Conservation (phyloP, 37 sponge, comb jelly and placozoan species). For the Petrosia ficiformis region DNA sequence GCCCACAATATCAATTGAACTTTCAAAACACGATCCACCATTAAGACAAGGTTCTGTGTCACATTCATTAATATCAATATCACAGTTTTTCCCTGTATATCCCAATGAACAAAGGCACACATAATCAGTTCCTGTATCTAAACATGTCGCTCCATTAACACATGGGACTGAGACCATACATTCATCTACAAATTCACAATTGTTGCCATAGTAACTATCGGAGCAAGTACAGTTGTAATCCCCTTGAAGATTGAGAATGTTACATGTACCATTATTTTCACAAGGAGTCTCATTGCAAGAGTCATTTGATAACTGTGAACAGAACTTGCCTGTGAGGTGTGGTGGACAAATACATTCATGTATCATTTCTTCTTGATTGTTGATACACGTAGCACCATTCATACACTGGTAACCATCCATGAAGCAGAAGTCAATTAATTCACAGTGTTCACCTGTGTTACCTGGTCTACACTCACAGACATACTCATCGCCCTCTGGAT, state of each 20-base stretch:
- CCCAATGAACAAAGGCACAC: slow-evolving; percentile 37
- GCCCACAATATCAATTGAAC: slow-evolving; percentile 1
- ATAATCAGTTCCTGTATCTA: background rate
- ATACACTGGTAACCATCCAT: slow-evolving; percentile 15
- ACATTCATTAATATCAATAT: slow-evolving; percentile 29
- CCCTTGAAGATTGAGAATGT: background rate
- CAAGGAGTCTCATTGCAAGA: background rate
- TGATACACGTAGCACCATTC: slow-evolving; percentile 35
- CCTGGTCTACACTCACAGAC: background rate
- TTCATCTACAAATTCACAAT: background rate
- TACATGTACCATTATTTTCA: slow-evolving; percentile 4
- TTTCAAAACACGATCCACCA: slow-evolving; percentile 31
- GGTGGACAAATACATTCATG: slow-evolving; percentile 4
- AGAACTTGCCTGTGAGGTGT: slow-evolving; percentile 1
- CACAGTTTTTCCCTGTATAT: slow-evolving; percentile 18
- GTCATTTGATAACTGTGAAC: slow-evolving; percentile 14
- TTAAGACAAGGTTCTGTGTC: slow-evolving; percentile 19
- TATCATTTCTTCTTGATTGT: background rate
- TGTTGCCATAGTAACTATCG: background rate
- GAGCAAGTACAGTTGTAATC: slow-evolving; percentile 1
- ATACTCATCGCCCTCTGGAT: background rate
- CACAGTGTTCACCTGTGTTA: slow-evolving; percentile 44
- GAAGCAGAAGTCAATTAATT: slow-evolving; percentile 36
- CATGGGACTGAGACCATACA: background rate
- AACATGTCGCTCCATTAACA: slow-evolving; percentile 10